Evolutionary conservation across 2,888 invertebrate genomes (phyloP), one percentile per base, ranked within the genome.

Genomic region (Acronicta psi): DNA sequence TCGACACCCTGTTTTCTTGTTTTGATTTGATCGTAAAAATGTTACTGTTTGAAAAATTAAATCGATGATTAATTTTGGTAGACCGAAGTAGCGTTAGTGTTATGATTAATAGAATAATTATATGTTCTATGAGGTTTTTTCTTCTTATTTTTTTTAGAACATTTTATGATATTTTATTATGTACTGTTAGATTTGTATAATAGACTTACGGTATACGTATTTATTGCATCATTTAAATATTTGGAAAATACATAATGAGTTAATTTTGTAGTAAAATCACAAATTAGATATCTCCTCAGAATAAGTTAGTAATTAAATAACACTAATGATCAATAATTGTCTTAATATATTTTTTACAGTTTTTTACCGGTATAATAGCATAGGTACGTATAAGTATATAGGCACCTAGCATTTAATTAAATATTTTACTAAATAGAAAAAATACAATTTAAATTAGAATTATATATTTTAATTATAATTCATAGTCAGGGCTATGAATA

Each of bases 401-500:
- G 9, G 1, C 5, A 9, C 25, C 8, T 25, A 23, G 23, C 4
- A 7, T 23, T n/a, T n/a, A n/a, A n/a, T n/a, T 20, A 20, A 20
- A 10, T 25, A 25, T 25, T 2, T 25, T 10, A 2, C 25, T 1
- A 10, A 8, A 9, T 25, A 1, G 10, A 25, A 25, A 25, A 25
- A 25, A 25, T 25, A 10, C 1, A 25, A 10, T 29, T 29, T 0
- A 11, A 29, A 29, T 29, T 10, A 29, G 29, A 29, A 29, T 29
- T 11, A 37, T 40, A 42, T 23, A 42, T 44, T n/a, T 20, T 34
- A 49, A n/a, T 55, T 59, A 31, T 53, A 45, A 56, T 36, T 31
- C 41, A 44, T 46, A 51, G 70, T 47, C 73, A 47, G 46, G 70
- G 36, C 76, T 77, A 77, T 77, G 76, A 78, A 76, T 76, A 76